Evolutionary conservation across 2,113 vertebrate species (phyloP).

Genomic region (Cololabis saira): DNA sequence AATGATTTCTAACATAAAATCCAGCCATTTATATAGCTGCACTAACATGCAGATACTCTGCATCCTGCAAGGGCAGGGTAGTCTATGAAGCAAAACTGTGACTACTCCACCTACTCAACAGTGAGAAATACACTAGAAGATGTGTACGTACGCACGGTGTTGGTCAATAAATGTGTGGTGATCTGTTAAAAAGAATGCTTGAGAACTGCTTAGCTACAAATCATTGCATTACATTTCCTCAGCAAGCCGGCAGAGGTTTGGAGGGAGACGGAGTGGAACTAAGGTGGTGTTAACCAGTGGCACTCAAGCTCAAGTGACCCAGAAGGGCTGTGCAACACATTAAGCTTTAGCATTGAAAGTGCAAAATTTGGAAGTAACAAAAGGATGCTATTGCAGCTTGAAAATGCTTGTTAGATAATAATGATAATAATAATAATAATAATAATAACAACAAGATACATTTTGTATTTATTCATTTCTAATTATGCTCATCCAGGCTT

Average conservation of each 20-base stretch:
- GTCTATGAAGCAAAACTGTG: constrained; percentile 55
- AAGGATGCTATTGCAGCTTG: background rate
- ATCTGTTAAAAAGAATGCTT: constrained; percentile 41
- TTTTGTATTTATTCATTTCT: too few species aligned
- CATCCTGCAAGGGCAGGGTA: constrained; percentile 47
- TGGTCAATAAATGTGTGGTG: constrained; percentile 2
- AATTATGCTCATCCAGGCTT: too few species aligned
- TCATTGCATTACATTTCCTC: constrained; percentile 40
- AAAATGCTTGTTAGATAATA: background rate
- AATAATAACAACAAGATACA: too few species aligned
- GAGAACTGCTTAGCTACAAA: constrained; percentile 39
- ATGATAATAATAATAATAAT: too few species aligned
- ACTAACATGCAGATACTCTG: constrained; percentile 39
- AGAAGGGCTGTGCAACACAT: constrained; percentile 34
- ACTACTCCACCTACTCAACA: constrained; percentile 35
- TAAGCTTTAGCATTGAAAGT: constrained; percentile 9
- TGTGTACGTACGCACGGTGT: constrained; percentile 31
- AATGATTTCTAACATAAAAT: background rate
- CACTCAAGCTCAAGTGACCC: constrained; percentile 43
- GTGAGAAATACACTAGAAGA: constrained; percentile 24
- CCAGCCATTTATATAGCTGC: too few species aligned
- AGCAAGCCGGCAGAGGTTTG: constrained; percentile 44
- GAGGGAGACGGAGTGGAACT: constrained; percentile 36
- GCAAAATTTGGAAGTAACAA: constrained; percentile 10
- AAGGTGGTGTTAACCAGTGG: constrained; percentile 26